Evolutionary conservation across 2,888 invertebrate genomes (phyloP).

Genomic region (Brenthis hecate): DNA sequence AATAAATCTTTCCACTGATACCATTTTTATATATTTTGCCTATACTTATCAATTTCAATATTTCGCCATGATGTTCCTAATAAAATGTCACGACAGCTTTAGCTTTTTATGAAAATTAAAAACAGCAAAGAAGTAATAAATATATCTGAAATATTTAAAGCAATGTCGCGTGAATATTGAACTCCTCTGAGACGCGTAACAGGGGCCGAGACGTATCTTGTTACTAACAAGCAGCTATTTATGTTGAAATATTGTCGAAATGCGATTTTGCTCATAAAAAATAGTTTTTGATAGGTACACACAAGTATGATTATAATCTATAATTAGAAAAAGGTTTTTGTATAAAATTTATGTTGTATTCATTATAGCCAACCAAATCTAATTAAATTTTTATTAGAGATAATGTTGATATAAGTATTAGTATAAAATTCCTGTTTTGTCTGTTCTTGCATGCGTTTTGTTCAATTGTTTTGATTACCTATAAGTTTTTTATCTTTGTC

Average conservation of each 20-base stretch:
- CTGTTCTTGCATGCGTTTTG: too few relatives aligned
- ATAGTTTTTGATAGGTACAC: neutral
- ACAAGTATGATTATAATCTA: too few relatives aligned
- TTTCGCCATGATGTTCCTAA: neutral
- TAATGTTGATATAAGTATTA: too few relatives aligned
- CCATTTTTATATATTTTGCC: too few relatives aligned
- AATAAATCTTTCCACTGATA: too few relatives aligned
- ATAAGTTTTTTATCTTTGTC: too few relatives aligned
- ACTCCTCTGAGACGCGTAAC: slow-evolving; percentile 16
- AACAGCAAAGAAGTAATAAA: neutral
- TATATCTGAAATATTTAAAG: slow-evolving; percentile 14
- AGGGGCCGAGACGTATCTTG: slow-evolving; percentile 15
- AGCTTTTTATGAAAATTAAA: neutral
- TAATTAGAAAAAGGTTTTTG: too few relatives aligned
- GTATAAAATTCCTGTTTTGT: too few relatives aligned
- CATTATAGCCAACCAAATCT: too few relatives aligned
- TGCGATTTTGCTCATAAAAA: slow-evolving; percentile 7
- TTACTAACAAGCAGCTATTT: slow-evolving; percentile 20
- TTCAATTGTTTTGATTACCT: too few relatives aligned
- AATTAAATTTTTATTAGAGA: too few relatives aligned
- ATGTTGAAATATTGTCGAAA: slow-evolving; percentile 6
- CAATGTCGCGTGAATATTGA: slow-evolving; percentile 13
- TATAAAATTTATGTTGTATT: too few relatives aligned
- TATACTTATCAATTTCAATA: neutral
- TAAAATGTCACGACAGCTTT: neutral